Evolutionary conservation across 2,888 invertebrate genomes (phyloP).

Genomic region (Rosalia funebris): DNA sequence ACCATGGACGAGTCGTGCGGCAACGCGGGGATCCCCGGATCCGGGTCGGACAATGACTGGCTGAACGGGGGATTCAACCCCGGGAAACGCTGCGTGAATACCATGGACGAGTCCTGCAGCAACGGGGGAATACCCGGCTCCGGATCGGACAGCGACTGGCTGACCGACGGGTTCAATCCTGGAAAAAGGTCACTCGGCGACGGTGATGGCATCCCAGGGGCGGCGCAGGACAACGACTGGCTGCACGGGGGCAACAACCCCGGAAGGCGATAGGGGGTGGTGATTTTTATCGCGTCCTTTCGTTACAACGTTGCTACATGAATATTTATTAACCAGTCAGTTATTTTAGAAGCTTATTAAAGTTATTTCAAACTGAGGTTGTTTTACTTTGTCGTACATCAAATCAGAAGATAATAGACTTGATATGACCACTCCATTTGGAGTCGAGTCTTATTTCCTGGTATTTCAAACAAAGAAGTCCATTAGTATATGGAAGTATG

Average conservation of each 20-base stretch:
- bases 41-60: constrained; percentile 58
- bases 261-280: constrained; percentile 46
- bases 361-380: too few species aligned
- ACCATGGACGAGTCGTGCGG: constrained; percentile 68
- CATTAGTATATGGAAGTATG: too few species aligned
- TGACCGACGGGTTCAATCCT: constrained; percentile 41
- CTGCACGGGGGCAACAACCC: constrained; percentile 41
- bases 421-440: too few species aligned
- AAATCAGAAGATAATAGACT: too few species aligned
- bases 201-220: constrained; percentile 63
- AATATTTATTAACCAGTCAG: not conserved
- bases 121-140: constrained; percentile 62
- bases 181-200: constrained; percentile 61
- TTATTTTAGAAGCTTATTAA: not conserved
- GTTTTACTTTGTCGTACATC: too few species aligned
- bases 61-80: constrained; percentile 41
- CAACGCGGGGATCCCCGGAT: constrained; percentile 54
- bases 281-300: not conserved
- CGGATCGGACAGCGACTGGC: constrained; percentile 53
- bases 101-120: constrained; percentile 68
- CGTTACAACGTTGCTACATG: not conserved
- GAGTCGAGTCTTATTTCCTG: too few species aligned
- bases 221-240: constrained; percentile 57
- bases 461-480: too few species aligned
- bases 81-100: constrained; percentile 55